phyloP scores from a whole-genome alignment of 30 jellyfish, hydroid and myxozoan species.

The Nemopilema nomurai region DNA sequence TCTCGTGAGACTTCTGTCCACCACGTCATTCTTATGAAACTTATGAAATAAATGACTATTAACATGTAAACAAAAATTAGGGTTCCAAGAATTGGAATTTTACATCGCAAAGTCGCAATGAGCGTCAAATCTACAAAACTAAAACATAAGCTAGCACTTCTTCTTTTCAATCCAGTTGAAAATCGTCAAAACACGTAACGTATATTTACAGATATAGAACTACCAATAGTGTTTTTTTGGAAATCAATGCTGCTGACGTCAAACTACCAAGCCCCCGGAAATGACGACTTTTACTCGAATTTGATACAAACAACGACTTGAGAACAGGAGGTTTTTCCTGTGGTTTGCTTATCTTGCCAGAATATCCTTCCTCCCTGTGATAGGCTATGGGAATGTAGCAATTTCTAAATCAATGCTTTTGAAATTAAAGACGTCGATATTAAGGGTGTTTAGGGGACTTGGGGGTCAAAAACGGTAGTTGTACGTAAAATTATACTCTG shows the following conservation, averaged over 20 bases:
- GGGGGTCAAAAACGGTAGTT: neutral
- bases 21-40: too few species aligned
- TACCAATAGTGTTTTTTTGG: neutral
- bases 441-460: neutral
- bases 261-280: conserved; percentile 75
- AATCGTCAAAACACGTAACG: conserved; percentile 24
- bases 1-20: too few species aligned
- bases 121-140: neutral
- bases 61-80: too few species aligned
- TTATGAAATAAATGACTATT: too few species aligned
- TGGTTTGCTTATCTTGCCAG: neutral
- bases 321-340: conserved; percentile 21
- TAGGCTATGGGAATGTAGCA: neutral
- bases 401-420: neutral
- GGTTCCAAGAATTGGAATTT: too few species aligned
- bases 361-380: neutral
- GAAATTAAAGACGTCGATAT: neutral
- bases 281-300: conserved; percentile 34
- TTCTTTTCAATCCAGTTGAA: conserved; percentile 56
- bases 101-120: neutral
- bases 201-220: conserved; percentile 12
- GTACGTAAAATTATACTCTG: neutral
- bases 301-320: neutral
- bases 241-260: conserved; percentile 61
- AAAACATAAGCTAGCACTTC: neutral